Evolutionary conservation across 2,797 vertebrate genomes (phyloP).

Genomic region (Xerus rutilus): DNA sequence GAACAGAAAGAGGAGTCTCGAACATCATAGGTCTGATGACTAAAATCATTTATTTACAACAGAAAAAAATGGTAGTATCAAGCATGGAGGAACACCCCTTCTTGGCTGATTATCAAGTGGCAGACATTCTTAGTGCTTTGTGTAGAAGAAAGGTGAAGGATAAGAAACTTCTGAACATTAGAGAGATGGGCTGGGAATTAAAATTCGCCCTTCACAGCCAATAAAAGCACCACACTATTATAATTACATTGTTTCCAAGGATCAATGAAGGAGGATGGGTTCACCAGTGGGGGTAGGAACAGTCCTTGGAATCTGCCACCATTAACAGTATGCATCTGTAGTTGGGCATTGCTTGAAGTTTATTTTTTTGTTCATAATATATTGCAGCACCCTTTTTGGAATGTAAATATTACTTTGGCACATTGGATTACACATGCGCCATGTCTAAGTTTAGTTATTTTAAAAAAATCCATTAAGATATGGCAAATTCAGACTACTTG

Average conservation of each 20-base stretch:
- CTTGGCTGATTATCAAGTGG: neutral
- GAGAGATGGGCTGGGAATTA: neutral
- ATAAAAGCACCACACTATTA: neutral
- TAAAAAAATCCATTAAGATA: conserved; percentile 54
- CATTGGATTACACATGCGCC: neutral
- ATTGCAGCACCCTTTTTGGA: conserved; percentile 49
- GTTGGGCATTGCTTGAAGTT: conserved; percentile 47
- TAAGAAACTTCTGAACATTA: neutral
- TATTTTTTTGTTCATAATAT: neutral
- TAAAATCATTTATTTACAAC: neutral
- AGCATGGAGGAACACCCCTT: neutral
- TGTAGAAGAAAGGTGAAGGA: neutral
- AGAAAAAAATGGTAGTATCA: neutral
- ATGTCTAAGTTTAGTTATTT: conserved; percentile 63
- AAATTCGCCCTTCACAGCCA: neutral
- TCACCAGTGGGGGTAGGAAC: neutral
- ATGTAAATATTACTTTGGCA: conserved; percentile 76
- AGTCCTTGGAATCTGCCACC: neutral
- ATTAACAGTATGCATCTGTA: conserved; percentile 15
- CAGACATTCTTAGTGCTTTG: neutral
- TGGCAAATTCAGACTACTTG: neutral
- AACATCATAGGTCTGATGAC: neutral
- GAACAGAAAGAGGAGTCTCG: neutral
- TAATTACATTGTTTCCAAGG: neutral
- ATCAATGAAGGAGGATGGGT: neutral